These are phyloP conservation scores for Drosophila ogumai DNA, from an alignment of 1,140 invertebrate genomes.

Conservation along the genomic window DNA sequence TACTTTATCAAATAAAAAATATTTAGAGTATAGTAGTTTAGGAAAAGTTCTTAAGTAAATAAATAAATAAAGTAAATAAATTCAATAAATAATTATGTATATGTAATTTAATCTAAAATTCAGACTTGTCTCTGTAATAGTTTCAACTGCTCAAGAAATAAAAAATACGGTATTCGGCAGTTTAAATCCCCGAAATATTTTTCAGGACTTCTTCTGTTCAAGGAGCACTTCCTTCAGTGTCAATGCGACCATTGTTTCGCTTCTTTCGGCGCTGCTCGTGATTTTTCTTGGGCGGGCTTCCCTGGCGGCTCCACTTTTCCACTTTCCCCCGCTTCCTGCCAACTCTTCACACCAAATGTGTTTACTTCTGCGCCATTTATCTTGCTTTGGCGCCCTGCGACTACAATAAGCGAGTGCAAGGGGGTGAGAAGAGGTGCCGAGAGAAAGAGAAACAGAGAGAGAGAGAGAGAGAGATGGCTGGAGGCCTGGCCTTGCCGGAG, in stretches of 20 bases:
- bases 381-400: constrained; percentile 75
- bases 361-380: constrained; percentile 80
- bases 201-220: not conserved
- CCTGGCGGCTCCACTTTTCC: constrained; percentile 16
- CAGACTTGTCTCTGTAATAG: not conserved
- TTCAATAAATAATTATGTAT: no score
- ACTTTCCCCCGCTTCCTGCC: constrained; percentile 27
- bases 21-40: no score
- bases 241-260: constrained; percentile 62
- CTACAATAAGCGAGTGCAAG: constrained; percentile 48
- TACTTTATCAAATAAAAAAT: no score
- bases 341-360: constrained; percentile 75
- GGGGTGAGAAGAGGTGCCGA: constrained; percentile 1
- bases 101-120: no score
- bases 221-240: constrained; percentile 35
- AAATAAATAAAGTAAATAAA: no score
- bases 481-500: constrained; percentile 20
- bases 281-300: constrained; percentile 54
- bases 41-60: no score
- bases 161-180: not conserved
- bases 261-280: constrained; percentile 46
- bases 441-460: not conserved
- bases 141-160: not conserved
- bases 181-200: not conserved
- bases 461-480: constrained; percentile 2